These are phyloP conservation scores for Oasisia sp. DNA, from an alignment of 2,888 invertebrate species.

Conservation along the genomic window DNA sequence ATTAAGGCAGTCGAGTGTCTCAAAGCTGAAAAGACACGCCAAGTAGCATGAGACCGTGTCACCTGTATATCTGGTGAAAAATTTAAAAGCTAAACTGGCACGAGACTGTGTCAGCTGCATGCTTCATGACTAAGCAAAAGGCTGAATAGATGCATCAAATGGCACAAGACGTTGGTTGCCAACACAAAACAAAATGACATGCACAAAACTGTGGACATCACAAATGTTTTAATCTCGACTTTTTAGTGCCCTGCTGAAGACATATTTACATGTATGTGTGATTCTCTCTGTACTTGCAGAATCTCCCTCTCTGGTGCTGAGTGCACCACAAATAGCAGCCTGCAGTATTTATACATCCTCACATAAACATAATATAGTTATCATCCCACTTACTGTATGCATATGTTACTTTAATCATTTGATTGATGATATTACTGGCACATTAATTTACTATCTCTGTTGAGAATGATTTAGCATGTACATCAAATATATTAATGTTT, in stretches of 20 bases:
- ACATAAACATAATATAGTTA: neutral
- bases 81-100: neutral
- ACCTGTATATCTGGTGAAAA: neutral
- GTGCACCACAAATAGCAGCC: neutral
- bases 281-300: neutral
- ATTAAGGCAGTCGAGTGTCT: conserved; percentile 77
- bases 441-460: neutral
- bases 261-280: neutral
- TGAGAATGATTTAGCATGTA: neutral
- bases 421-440: neutral
- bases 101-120: neutral
- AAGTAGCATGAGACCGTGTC: neutral
- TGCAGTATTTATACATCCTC: neutral
- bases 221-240: neutral
- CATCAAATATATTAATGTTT: neutral
- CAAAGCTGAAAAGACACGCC: neutral
- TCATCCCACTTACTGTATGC: neutral
- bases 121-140: neutral
- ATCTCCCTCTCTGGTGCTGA: neutral
- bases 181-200: neutral
- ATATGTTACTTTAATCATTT: neutral
- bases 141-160: neutral
- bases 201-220: neutral
- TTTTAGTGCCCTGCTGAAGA: neutral
- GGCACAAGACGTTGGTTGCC: neutral